Conservation (phyloP, 2,888 invertebrate species). For the Luffia ferchaultella region DNA sequence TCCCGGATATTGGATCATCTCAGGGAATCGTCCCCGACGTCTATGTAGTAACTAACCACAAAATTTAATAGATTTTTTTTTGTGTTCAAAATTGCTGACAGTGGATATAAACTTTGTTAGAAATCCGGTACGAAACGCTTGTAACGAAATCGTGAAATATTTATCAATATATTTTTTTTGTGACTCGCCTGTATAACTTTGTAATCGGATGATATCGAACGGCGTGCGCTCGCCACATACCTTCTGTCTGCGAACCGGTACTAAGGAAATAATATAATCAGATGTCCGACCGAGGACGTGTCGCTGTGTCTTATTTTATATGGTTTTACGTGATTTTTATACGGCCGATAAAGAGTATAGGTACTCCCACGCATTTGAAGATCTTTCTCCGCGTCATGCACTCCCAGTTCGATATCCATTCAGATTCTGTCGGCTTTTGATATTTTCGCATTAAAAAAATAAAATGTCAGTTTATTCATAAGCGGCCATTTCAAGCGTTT, state of each 20-base stretch:
- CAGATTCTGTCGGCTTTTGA: conserved; percentile 39
- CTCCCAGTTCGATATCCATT: conserved; percentile 21
- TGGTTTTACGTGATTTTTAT: conserved; percentile 25
- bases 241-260: too few species aligned
- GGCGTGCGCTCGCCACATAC: too few species aligned
- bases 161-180: too few species aligned
- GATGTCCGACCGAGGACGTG: background rate
- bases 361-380: conserved; percentile 1
- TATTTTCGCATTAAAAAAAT: conserved; percentile 59
- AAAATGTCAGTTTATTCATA: conserved; percentile 54
- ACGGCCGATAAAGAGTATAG: conserved; percentile 21
- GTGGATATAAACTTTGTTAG: too few species aligned
- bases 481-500: conserved; percentile 42
- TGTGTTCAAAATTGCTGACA: too few species aligned
- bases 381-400: background rate
- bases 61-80: too few species aligned
- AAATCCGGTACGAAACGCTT: too few species aligned
- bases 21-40: background rate
- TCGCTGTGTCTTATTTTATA: background rate
- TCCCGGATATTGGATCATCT: background rate
- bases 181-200: too few species aligned
- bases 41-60: too few species aligned
- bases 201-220: too few species aligned
- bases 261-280: background rate
- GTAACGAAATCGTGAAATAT: too few species aligned